Evolutionary conservation across 2,888 invertebrate species (phyloP), one percentile per base, ranked within the genome.

Genomic region (Protophormia terraenovae): DNA sequence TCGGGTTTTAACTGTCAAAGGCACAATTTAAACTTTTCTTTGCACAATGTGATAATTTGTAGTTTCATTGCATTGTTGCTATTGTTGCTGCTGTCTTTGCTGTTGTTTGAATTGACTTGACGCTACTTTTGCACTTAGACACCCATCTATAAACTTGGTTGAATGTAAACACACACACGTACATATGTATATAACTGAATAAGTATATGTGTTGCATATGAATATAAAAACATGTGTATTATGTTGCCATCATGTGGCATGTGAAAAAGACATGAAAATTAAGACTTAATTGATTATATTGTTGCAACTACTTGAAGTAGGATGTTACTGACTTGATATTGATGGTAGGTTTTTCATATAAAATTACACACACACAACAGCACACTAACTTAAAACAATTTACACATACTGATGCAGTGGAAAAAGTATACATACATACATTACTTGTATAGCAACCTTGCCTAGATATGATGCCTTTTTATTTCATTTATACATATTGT

Each of bases 271-370:
- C 78, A 85, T 79, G 73, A 85, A 85, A 85, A 82, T 85, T 82
- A 79, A 82, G 78, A 79, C 78, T 85, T 85, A 85, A 85, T 85
- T 85, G 85, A 85, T 85, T 85, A 85, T 78, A 85, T 85, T 82
- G 85, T 85, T 85, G 55, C 32, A 53, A 38, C 35, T 60, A 78
- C 62, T 50, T 4, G 60, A 50, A 60, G 78, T 78, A 78, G 78
- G 69, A 62, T 78, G 78, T 50, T 60, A 58, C 79, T 29, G 72
- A 66, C 72, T 64, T 35, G 64, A 72, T 72, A 80, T 72, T 80
- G 79, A 72, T 80, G 72, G 72, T 72, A 55, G 62, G 79, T 72
- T 79, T 71, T 72, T 47, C 69, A 27, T 78, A 78, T 69, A 78
- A 69, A 62, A 62, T 78, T 78, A 71, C 78, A 47, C 35, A 77